Percentiles rank a stretch among this genome's conserved stretches.
phyloP scores from a whole-genome alignment of 2,797 vertebrate species.

The Gymnothorax reevesii region DNA sequence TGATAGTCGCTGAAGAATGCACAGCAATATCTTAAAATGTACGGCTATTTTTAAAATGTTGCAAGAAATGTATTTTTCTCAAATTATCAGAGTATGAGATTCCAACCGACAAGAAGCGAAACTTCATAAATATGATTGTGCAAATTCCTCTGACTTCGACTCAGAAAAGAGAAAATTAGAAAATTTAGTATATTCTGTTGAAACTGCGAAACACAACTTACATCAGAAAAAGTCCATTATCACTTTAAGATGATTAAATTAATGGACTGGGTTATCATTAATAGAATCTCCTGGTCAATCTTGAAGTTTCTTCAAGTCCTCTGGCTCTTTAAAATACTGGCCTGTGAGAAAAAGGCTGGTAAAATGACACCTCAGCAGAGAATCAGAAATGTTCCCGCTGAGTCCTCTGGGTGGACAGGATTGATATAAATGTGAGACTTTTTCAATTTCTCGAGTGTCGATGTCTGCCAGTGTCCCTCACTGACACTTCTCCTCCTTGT shows the following conservation, averaged over 20 bases:
- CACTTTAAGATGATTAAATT: too few species aligned
- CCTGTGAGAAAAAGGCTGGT: not conserved
- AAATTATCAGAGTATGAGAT: too few species aligned
- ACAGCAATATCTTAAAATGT: too few species aligned
- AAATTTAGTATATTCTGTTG: too few species aligned
- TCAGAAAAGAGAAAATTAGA: too few species aligned
- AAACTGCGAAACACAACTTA: too few species aligned
- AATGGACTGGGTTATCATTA: not conserved
- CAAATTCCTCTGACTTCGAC: too few species aligned
- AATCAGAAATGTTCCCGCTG: not conserved
- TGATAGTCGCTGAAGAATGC: not conserved
- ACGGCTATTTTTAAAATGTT: too few species aligned
- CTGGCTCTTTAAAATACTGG: not conserved
- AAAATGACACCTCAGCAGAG: not conserved
- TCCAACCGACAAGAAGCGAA: too few species aligned
- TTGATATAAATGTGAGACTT: not conserved
- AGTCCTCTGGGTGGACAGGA: not conserved
- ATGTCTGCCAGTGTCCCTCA: not conserved
- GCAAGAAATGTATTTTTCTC: too few species aligned
- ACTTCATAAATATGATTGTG: too few species aligned
- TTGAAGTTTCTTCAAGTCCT: not conserved
- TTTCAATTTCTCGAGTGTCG: not conserved
- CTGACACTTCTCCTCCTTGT: not conserved
- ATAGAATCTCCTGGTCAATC: not conserved
- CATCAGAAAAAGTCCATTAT: not conserved